Percentiles rank a stretch among this genome's conserved stretches.
phyloP scores from a whole-genome alignment of 2,797 vertebrate species.

The Sebastes flavidus region DNA sequence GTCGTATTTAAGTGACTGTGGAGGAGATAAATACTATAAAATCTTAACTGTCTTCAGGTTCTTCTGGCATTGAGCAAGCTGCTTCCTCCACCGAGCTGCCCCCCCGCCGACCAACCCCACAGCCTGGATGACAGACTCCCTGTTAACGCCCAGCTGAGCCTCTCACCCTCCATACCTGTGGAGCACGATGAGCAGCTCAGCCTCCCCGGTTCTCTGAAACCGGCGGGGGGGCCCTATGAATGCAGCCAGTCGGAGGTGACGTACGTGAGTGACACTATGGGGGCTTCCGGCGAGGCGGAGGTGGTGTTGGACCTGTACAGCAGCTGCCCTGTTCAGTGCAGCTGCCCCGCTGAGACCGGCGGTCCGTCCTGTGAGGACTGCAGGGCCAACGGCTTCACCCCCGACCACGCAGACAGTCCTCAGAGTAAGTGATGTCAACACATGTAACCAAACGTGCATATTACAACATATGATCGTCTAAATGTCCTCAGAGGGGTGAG shows the following conservation, averaged over 20 bases:
- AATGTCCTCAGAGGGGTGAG: background rate
- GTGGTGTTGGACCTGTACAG: no score
- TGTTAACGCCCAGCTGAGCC: background rate
- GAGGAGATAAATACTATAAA: background rate
- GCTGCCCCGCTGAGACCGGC: constrained; percentile 27
- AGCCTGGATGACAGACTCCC: constrained; percentile 65
- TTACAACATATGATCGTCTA: background rate
- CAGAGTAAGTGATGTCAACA: background rate
- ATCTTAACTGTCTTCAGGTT: constrained; percentile 59
- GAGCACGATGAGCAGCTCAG: constrained; percentile 76
- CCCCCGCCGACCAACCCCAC: constrained; percentile 63
- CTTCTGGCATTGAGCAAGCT: constrained; percentile 60
- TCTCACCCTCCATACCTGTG: constrained; percentile 54
- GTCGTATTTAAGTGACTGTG: background rate
- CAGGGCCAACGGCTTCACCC: constrained; percentile 56
- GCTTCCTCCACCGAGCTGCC: constrained; percentile 49
- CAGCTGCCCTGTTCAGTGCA: constrained; percentile 68
- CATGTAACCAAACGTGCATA: background rate
- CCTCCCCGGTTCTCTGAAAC: background rate
- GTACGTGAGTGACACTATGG: background rate
- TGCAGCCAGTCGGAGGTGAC: constrained; percentile 80
- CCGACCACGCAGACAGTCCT: background rate
- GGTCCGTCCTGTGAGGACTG: constrained; percentile 63
- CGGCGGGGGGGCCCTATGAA: constrained; percentile 54
- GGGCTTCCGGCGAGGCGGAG: background rate